phyloP scores from a whole-genome alignment of 1,140 invertebrate species.

The Lepidurus apus region DNA sequence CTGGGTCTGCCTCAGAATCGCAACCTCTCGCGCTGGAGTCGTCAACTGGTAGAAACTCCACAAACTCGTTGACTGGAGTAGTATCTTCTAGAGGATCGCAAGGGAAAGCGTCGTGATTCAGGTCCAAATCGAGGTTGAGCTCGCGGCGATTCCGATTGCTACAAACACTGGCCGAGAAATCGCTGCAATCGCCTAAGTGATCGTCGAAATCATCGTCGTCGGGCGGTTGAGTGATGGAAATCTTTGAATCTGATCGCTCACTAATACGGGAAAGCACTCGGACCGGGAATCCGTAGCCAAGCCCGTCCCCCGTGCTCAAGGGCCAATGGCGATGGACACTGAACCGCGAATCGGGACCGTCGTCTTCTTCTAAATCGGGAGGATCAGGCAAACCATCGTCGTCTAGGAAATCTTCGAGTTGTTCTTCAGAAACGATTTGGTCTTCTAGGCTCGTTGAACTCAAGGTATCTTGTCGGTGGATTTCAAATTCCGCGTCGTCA shows the following conservation, averaged over 20 bases:
- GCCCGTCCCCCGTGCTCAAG: conserved; percentile 19
- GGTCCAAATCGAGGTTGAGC: background rate
- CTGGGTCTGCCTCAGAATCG: background rate
- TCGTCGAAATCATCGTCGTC: conserved; percentile 17
- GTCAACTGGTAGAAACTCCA: conserved; percentile 9
- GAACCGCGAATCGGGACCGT: conserved; percentile 23
- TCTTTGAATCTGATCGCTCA: conserved; percentile 34
- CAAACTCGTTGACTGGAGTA: conserved; percentile 32
- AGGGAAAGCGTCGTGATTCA: background rate
- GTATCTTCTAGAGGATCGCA: conserved; percentile 28
- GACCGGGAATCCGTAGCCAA: conserved; percentile 30
- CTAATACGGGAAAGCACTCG: conserved; percentile 34
- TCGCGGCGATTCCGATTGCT: background rate
- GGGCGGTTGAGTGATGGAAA: background rate
- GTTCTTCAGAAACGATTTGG: conserved; percentile 33
- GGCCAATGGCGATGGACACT: conserved; percentile 15
- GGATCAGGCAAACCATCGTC: conserved; percentile 33
- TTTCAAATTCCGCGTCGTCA: conserved; percentile 29
- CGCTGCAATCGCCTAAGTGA: conserved; percentile 31
- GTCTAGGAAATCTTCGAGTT: conserved; percentile 32
- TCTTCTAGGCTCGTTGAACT: conserved; percentile 35
- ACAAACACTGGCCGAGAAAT: conserved; percentile 33
- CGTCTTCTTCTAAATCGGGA: conserved; percentile 19
- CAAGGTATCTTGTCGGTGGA: conserved; percentile 34
- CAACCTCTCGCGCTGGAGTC: background rate